Base-by-base conservation (phyloP, 2,888 invertebrate species). In the Eremobia ochroleuca region DNA sequence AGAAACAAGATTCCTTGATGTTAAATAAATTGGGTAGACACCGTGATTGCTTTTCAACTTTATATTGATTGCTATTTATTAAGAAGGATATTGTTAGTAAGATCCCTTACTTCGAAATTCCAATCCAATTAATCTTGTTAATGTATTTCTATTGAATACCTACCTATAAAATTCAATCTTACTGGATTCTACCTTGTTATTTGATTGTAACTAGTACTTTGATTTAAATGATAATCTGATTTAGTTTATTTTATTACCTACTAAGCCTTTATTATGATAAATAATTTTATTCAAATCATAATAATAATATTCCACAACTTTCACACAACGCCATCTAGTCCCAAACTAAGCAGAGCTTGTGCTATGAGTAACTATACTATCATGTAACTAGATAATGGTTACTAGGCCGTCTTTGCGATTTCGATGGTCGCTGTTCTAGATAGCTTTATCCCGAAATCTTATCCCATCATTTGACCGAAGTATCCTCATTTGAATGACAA, bases 1-100 rank as follows among this genome's bases (percentile, higher is more conserved):
- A 59, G 74, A 84, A 88, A 46, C 67, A 61, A 73, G 62, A 49
- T 68, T 87, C 73, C 79, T 81, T 74, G 70, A 77, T 69, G 70
- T 77, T 78, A 72, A 77, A 71, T 74, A 79, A 85, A 73, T 73
- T 73, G 55, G 37, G 68, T 77, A 68, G 40, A 77, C 13, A 61
- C 70, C 73, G 31, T 76, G 79, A 85, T 84, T 86, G 79, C 67
- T 81, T 77, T 76, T 76, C 74, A 70, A 78, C 37, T 62, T 76
- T 61, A 77, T 73, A 76, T 76, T 76, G 64, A 73, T 84, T 61
- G 67, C 55, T 77, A 49, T 81, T 83, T 74, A 77, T 67, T 68
- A 74, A 73, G 55, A 65, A 71, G 49, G 49, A 70, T 65, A 61
- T 71, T 70, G 43, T 84, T 52, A 43, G 37, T 67, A 55, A 40